Evolutionary conservation across 2,113 vertebrate species (phyloP).

Genomic region (Sinosuthora webbiana): DNA sequence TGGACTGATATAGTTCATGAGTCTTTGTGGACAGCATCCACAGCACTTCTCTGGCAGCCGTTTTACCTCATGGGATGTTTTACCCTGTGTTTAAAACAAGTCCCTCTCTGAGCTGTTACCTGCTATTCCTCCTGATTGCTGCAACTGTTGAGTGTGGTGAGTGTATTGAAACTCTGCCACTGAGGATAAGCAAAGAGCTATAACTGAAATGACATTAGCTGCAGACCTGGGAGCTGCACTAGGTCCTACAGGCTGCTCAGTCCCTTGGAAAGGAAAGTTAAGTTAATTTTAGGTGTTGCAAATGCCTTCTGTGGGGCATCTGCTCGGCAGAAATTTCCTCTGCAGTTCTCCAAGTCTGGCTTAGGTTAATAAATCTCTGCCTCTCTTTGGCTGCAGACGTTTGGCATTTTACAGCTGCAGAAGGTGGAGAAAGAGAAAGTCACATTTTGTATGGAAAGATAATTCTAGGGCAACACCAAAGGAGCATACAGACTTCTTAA

Average conservation of each 20-base stretch:
- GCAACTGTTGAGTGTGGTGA: neutral
- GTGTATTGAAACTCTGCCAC: neutral
- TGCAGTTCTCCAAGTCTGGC: neutral
- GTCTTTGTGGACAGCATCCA: neutral
- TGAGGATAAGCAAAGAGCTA: neutral
- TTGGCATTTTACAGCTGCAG: constrained; percentile 16
- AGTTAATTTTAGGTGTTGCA: constrained; percentile 22
- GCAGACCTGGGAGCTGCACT: neutral
- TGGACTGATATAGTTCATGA: neutral
- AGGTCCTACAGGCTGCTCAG: neutral
- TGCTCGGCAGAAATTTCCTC: constrained; percentile 41
- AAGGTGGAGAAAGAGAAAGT: constrained; percentile 36
- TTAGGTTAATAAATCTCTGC: constrained; percentile 45
- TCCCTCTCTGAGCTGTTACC: neutral
- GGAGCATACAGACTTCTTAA: neutral
- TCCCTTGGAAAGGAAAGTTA: neutral
- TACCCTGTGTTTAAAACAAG: neutral
- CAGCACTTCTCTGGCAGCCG: accelerated
- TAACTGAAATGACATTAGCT: neutral
- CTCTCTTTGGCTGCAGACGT: neutral
- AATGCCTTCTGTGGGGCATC: neutral
- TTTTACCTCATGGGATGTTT: neutral
- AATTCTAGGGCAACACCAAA: neutral
- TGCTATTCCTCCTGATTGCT: neutral
- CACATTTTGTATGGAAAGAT: neutral